Evolutionary conservation across 2,888 invertebrate species (phyloP).

Genomic region (Nemapogon koenigi): DNA sequence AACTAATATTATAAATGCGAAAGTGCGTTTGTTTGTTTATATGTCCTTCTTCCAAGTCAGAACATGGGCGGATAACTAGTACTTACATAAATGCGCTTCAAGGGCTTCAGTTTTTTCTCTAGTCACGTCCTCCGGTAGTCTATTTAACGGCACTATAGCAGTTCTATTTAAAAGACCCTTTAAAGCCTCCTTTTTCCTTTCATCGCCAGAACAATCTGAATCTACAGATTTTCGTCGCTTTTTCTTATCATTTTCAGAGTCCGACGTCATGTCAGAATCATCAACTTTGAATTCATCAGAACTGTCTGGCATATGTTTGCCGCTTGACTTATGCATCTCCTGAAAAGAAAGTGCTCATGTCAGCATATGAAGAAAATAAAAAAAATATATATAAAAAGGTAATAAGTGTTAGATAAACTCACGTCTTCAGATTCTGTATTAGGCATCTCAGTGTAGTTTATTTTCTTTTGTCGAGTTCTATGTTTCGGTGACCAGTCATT

Average conservation of each 20-base stretch:
- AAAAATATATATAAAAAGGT: background rate
- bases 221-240: constrained; percentile 40
- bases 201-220: constrained; percentile 20
- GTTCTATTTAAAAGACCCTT: constrained; percentile 39
- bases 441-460: constrained; percentile 78
- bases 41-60: too few species aligned
- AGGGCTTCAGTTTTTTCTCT: constrained; percentile 41
- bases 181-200: constrained; percentile 27
- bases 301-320: constrained; percentile 60
- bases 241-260: constrained; percentile 39
- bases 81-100: constrained; percentile 36
- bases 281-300: constrained; percentile 55
- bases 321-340: constrained; percentile 61
- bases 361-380: too few species aligned
- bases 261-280: constrained; percentile 30
- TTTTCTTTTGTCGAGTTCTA: constrained; percentile 75
- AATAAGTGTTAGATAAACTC: constrained; percentile 22
- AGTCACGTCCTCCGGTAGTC: constrained; percentile 45
- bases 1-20: too few species aligned
- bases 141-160: constrained; percentile 47
- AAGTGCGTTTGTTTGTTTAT: too few species aligned
- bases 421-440: constrained; percentile 80
- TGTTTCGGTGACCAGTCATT: constrained; percentile 69
- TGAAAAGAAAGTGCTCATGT: too few species aligned
- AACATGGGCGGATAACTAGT: too few species aligned